Conservation (phyloP, 2,888 invertebrate species). For the Gryllus longicercus region DNA sequence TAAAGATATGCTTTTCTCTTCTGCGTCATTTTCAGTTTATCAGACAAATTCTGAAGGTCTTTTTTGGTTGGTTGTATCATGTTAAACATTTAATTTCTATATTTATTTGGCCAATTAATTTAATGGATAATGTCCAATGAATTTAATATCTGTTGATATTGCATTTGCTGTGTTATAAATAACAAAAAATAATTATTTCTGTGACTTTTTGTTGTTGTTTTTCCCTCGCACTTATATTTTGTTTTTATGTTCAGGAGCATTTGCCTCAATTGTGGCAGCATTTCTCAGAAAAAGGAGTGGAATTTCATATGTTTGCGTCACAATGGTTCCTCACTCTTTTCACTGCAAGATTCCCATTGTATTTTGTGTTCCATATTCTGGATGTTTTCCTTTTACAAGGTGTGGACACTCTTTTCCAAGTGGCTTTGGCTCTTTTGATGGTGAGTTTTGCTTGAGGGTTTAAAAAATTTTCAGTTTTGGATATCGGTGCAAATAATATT, state of each 20-base stretch:
- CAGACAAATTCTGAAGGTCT: too few species aligned
- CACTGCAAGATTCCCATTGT: constrained; percentile 96
- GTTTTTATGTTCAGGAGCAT: constrained; percentile 61
- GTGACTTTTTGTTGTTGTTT: not conserved
- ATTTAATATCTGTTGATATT: too few species aligned
- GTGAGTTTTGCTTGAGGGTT: constrained; percentile 51
- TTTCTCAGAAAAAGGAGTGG: constrained; percentile 80
- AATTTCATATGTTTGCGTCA: constrained; percentile 98
- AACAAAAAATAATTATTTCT: too few species aligned
- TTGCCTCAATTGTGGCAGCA: constrained; percentile 76
- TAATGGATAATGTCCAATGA: too few species aligned
- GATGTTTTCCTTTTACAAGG: constrained; percentile 95
- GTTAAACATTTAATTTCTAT: too few species aligned
- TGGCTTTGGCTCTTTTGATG: constrained; percentile 87
- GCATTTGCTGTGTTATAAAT: too few species aligned
- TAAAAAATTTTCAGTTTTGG: too few species aligned
- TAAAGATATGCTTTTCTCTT: too few species aligned
- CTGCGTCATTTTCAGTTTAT: too few species aligned
- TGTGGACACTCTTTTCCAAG: constrained; percentile 91
- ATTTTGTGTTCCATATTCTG: constrained; percentile 93
- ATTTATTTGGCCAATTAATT: too few species aligned
- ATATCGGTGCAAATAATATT: not conserved
- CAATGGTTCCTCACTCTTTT: constrained; percentile 99
- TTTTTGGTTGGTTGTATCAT: too few species aligned
- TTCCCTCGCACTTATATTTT: not conserved